A percentile compares a stretch with the other conserved stretches of the same genome.
These are phyloP conservation scores for Idris sp. DNA, from an alignment of 1,140 invertebrate genomes.

Conservation along the genomic window DNA sequence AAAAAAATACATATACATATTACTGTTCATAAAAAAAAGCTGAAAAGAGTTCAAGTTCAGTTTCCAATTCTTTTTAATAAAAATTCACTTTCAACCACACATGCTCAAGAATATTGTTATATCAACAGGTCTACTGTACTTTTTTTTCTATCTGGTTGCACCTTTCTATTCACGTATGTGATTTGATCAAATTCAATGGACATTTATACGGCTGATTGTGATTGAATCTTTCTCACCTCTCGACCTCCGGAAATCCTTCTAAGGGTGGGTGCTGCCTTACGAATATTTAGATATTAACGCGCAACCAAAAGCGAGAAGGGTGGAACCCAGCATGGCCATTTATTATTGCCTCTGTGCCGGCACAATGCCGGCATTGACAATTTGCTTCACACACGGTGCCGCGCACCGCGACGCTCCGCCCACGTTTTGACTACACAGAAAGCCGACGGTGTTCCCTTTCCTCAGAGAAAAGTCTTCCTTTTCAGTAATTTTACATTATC, in stretches of 20 bases:
- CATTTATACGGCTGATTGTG: slow-evolving; percentile 51
- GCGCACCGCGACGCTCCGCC: slow-evolving; percentile 75
- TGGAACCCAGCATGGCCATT: slow-evolving; percentile 69
- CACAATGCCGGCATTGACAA: slow-evolving; percentile 77
- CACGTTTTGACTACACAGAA: slow-evolving; percentile 74
- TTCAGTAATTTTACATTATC: slow-evolving; percentile 24
- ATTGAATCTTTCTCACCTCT: slow-evolving; percentile 50
- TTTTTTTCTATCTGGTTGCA: slow-evolving; percentile 6
- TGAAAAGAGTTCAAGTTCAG: too few relatives aligned
- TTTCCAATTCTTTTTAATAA: too few relatives aligned
- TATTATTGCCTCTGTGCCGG: slow-evolving; percentile 70
- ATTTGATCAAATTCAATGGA: slow-evolving; percentile 37
- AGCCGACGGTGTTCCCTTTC: slow-evolving; percentile 62
- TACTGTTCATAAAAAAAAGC: too few relatives aligned
- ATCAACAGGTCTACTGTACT: slow-evolving; percentile 21
- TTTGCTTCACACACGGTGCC: slow-evolving; percentile 75
- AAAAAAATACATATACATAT: too few relatives aligned
- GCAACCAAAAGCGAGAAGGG: slow-evolving; percentile 53
- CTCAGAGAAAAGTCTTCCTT: slow-evolving; percentile 13
- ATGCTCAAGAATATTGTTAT: neutral
- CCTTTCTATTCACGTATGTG: slow-evolving; percentile 27
- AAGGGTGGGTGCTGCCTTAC: slow-evolving; percentile 19
- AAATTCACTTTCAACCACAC: too few relatives aligned
- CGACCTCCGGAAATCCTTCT: slow-evolving; percentile 62
- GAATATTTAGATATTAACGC: slow-evolving; percentile 64